These are phyloP conservation scores for Desoria tigrina DNA, from an alignment of 2,888 invertebrate species.

Conservation along the genomic window DNA sequence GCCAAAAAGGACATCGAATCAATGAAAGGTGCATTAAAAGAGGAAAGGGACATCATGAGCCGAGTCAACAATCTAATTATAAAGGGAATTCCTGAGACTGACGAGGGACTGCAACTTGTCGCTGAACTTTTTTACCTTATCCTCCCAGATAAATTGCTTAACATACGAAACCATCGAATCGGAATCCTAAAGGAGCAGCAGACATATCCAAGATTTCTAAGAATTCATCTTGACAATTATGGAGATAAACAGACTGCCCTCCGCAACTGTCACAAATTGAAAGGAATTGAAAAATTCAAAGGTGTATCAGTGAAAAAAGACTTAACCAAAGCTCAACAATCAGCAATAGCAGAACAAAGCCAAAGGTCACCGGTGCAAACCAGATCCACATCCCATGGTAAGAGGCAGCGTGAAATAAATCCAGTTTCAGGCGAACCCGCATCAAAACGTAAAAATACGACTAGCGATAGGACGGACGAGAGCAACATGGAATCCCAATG, in stretches of 20 bases:
- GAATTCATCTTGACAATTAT: not conserved
- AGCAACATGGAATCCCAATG: no score
- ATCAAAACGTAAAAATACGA: not conserved
- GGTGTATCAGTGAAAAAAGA: not conserved
- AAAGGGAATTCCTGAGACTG: not conserved
- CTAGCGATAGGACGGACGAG: no score
- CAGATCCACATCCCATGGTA: not conserved
- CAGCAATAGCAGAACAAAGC: no score
- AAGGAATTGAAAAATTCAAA: not conserved
- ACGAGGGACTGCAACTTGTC: not conserved
- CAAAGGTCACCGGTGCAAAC: not conserved
- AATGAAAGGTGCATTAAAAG: not conserved
- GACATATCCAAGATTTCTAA: not conserved
- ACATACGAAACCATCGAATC: not conserved
- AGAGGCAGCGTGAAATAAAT: not conserved
- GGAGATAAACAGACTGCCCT: not conserved
- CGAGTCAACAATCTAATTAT: constrained; percentile 1
- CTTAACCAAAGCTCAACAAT: not conserved
- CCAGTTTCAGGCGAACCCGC: not conserved
- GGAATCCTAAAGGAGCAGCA: not conserved
- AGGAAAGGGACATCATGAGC: not conserved
- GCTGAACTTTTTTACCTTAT: not conserved
- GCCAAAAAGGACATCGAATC: not conserved
- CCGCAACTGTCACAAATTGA: not conserved
- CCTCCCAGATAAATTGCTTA: not conserved